These are phyloP conservation scores for Passer montanus DNA, from an alignment of 2,113 vertebrate species.

Conservation along the genomic window DNA sequence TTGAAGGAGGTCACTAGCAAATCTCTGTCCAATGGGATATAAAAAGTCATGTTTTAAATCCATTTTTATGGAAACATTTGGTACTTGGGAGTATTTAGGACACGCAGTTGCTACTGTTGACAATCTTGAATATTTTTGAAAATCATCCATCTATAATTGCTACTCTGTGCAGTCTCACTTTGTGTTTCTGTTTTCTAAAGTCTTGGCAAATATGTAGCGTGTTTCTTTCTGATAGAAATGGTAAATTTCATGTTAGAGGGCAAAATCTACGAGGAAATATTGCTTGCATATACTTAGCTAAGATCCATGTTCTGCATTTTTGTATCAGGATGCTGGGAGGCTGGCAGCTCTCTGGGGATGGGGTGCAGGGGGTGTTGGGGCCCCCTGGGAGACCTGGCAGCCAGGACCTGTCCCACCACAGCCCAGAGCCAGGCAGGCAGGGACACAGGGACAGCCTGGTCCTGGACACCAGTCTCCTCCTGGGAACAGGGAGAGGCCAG, in stretches of 20 bases:
- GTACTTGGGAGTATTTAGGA: not conserved
- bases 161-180: not conserved
- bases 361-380: rapidly evolving
- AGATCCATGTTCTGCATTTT: not conserved
- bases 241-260: not conserved
- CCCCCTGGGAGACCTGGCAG: not conserved
- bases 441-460: not conserved
- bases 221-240: not conserved
- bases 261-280: not conserved
- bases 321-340: rapidly evolving
- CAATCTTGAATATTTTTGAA: slow-evolving; percentile 6
- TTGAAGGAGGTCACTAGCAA: not conserved
- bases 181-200: not conserved
- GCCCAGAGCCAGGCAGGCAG: not conserved
- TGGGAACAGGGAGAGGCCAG: not conserved
- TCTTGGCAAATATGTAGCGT: not conserved
- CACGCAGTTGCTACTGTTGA: not conserved
- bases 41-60: not conserved
- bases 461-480: not conserved
- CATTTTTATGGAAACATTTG: not conserved
- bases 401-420: not conserved
- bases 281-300: not conserved
- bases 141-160: not conserved
- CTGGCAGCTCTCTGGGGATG: rapidly evolving
- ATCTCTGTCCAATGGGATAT: not conserved